Base-by-base conservation (phyloP, 2,113 vertebrate genomes). In the Thamnaconus septentrionalis region DNA sequence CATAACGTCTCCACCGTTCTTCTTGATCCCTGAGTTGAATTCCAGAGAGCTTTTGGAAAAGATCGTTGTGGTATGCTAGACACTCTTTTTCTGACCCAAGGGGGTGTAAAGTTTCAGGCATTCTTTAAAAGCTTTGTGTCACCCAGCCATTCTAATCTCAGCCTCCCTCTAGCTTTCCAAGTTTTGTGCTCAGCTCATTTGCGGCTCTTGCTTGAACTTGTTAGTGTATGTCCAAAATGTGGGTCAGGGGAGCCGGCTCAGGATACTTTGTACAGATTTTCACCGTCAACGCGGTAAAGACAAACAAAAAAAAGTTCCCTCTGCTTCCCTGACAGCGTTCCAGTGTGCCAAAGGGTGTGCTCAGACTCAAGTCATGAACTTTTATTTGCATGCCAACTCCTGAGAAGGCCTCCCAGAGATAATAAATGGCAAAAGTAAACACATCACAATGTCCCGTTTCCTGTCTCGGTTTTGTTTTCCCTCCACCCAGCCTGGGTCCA, bases 391-490 rank as follows among this genome's bases (percentile, higher is more conserved):
- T 39, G 53, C 5, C 3, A 59, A 44, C 55, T 41, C 62, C 56
- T 40, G 9, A 54, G 8, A 53, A 42, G 40, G 44, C 61, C 43
- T 69, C 41, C 8, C n/a, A 60, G 53, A 79, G 74, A 80, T 81
- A 80, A 84, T 64, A 12, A 75, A 81, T 65, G 56, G 63, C 39
- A 45, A 71, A 79, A 75, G 81, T 82, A 85, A 88, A 87, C 78
- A 80, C n/a, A 45, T 57, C 64, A 71, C 79, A 79, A 69, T 68
- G 71, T 60, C 60, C 51, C 1, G 11, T 65, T 86, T 85, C 80
- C 81, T 58, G 71, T 52, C 62, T 56, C 63, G 4, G 59, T 65
- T 78, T 82, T 84, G 69, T 81, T 84, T 78, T 75, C 59, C n/a
- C 66, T 79, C 53, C 66, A 39, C 77, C 75, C 66, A 53, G 75